Conservation (phyloP, 2,113 vertebrate genomes). For the Hylia prasina region DNA sequence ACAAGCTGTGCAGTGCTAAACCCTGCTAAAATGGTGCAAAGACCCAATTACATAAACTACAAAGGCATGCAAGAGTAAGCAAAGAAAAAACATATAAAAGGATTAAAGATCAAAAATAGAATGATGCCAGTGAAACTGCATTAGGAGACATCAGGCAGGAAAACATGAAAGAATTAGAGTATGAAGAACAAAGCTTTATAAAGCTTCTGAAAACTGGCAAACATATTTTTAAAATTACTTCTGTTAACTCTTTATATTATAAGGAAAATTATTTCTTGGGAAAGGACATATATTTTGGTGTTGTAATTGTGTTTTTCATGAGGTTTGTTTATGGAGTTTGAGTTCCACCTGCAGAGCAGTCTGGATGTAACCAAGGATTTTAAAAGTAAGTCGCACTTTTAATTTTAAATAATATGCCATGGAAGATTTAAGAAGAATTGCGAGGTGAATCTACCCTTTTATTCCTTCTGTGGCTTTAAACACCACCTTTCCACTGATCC, state of each 20-base stretch:
- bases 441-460: not conserved
- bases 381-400: not conserved
- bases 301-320: not conserved
- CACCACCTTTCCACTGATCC: not conserved
- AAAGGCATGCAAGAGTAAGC: slow-evolving; percentile 72
- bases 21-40: slow-evolving; percentile 74
- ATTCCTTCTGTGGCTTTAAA: not conserved
- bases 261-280: slow-evolving; percentile 4
- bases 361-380: not conserved
- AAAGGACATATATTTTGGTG: not conserved
- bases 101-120: slow-evolving; percentile 78
- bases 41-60: slow-evolving; percentile 75
- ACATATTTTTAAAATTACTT: slow-evolving; percentile 35
- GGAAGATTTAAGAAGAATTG: not conserved
- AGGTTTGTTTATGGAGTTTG: not conserved
- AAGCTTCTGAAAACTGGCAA: slow-evolving; percentile 39
- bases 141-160: slow-evolving; percentile 64
- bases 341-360: not conserved
- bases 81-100: slow-evolving; percentile 72
- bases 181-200: slow-evolving; percentile 55
- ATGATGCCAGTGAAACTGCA: slow-evolving; percentile 64
- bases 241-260: slow-evolving; percentile 29
- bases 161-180: slow-evolving; percentile 66
- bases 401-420: not conserved
- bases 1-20: slow-evolving; percentile 64